Percentiles rank a stretch among this genome's conserved stretches.
Conservation (phyloP, 2,888 invertebrate genomes). For the Acanthococcus lagerstroemiae region DNA sequence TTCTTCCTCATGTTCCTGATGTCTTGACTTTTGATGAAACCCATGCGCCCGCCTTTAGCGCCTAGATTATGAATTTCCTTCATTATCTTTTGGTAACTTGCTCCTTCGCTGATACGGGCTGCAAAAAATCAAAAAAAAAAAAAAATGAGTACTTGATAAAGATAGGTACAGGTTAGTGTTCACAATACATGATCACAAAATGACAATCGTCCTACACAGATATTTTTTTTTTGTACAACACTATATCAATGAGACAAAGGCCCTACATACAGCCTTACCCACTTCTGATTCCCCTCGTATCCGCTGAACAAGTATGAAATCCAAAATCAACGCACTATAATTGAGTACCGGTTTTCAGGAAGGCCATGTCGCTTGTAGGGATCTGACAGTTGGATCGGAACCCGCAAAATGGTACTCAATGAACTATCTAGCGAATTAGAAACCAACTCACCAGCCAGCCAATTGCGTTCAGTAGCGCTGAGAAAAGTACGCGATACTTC, state of each 20-base stretch:
- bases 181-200: no score
- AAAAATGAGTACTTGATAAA: background rate
- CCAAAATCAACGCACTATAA: no score
- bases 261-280: no score
- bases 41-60: slow-evolving; percentile 17
- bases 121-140: background rate
- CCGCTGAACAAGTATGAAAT: no score
- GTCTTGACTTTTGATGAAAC: slow-evolving; percentile 26
- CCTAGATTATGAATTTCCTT: slow-evolving; percentile 23
- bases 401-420: background rate
- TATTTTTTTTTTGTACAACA: no score
- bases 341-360: no score
- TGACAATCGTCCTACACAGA: no score
- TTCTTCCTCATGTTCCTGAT: slow-evolving; percentile 25
- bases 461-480: slow-evolving; percentile 14
- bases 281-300: no score
- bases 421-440: background rate
- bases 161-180: no score
- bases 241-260: no score
- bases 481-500: slow-evolving; percentile 23
- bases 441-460: slow-evolving; percentile 12
- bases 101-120: slow-evolving; percentile 27
- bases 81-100: slow-evolving; percentile 21
- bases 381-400: no score
- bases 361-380: no score